Percentiles rank a stretch among this genome's conserved stretches.
phyloP scores from a whole-genome alignment of 2,113 vertebrate genomes.

The Stomatorhinus ivindoensis region DNA sequence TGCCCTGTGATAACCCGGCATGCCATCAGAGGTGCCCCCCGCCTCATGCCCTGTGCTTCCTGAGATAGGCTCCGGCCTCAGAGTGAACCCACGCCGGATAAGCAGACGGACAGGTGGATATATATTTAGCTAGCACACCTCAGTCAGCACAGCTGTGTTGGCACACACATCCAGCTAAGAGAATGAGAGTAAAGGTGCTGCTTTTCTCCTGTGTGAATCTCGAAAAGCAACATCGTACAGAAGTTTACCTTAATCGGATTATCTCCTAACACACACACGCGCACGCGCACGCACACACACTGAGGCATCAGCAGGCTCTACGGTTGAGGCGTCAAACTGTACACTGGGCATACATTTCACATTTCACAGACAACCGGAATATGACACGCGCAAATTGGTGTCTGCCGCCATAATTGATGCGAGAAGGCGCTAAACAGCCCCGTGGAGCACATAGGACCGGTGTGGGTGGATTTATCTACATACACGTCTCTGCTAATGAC shows the following conservation, averaged over 20 bases:
- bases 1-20: not conserved
- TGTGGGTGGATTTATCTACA: not conserved
- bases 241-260: constrained; percentile 1
- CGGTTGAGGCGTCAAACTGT: not conserved
- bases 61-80: not conserved
- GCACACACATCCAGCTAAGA: not conserved
- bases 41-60: not conserved
- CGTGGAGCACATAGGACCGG: not conserved
- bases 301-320: not conserved
- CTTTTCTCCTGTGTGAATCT: not conserved
- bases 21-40: not conserved
- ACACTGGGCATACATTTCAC: not conserved
- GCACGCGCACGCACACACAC: not conserved
- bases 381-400: not conserved
- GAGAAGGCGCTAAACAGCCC: not conserved
- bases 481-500: not conserved
- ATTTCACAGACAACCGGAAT: not conserved
- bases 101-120: not conserved
- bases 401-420: not conserved
- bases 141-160: not conserved
- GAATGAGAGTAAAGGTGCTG: not conserved
- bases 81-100: not conserved
- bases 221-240: not conserved
- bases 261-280: not conserved
- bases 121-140: not conserved